phyloP scores from a whole-genome alignment of 2,888 invertebrate genomes.

The Halictus ligatus region DNA sequence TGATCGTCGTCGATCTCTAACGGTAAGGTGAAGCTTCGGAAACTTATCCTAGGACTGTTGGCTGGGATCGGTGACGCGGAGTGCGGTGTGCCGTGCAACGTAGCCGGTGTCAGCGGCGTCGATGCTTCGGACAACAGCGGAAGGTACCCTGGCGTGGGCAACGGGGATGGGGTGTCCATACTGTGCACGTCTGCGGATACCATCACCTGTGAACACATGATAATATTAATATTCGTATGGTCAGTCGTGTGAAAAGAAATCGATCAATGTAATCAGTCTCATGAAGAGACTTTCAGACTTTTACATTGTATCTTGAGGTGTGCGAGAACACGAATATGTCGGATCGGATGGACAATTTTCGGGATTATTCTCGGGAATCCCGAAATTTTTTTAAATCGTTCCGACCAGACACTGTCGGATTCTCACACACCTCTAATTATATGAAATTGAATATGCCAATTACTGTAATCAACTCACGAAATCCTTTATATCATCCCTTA shows the following conservation, averaged over 20 bases:
- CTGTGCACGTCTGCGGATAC: slow-evolving; percentile 84
- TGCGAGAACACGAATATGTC: too few species aligned
- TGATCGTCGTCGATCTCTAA: slow-evolving; percentile 78
- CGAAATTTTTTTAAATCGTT: too few species aligned
- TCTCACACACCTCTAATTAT: too few species aligned
- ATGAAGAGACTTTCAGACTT: too few species aligned
- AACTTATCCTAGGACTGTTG: slow-evolving; percentile 83
- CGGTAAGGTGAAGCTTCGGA: slow-evolving; percentile 82
- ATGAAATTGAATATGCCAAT: too few species aligned
- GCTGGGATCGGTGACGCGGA: slow-evolving; percentile 79
- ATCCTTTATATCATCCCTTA: too few species aligned
- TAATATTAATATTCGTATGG: background rate
- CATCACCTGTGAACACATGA: slow-evolving; percentile 78
- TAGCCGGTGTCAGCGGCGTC: slow-evolving; percentile 81
- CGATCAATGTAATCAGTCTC: background rate
- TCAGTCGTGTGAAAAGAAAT: background rate
- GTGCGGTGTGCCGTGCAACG: slow-evolving; percentile 78
- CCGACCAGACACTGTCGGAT: too few species aligned
- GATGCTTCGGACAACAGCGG: slow-evolving; percentile 82
- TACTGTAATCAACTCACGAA: too few species aligned
- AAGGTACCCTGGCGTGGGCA: slow-evolving; percentile 82
- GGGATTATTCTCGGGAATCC: too few species aligned
- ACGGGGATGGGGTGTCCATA: slow-evolving; percentile 82
- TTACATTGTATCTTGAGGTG: too few species aligned
- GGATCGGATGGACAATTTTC: too few species aligned